Base-by-base conservation (phyloP, 2,888 invertebrate species). In the Drosophila putrida region DNA sequence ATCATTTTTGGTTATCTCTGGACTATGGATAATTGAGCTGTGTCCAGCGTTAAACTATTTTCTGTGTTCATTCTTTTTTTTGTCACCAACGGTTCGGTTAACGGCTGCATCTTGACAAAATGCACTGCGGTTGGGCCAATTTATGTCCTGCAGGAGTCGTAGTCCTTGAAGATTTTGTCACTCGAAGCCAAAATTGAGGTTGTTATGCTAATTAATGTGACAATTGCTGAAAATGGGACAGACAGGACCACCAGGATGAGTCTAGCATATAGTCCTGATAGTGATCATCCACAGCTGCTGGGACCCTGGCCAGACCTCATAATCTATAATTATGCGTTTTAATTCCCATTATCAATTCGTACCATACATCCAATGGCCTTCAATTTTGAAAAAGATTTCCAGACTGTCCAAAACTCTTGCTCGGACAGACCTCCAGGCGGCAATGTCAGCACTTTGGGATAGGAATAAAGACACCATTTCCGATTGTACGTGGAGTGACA, bases 171-270 rank as follows among this genome's bases (percentile, higher is more conserved):
- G 13, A 36, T 27, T 28, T 9, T 28, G 11, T 38, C 36, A 15
- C 54, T 39, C 39, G 25, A 51, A 50, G 69, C 51, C 41, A 74
- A 83, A 84, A 88, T 88, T 88, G 86, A 89, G 89, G 85, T 82
- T 86, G 87, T 79, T 78, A 84, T 79, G 86, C 86, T 79, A 84
- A 90, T 91, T 89, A 90, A 87, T 87, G 83, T 57, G 67, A 75
- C 78, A 78, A 84, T 78, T 87, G 78, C 68, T 49, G 55, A 67
- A 75, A 70, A 46, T 36, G 50, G 1, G 38, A 20, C 46, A 43
- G 44, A 55, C 49, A 41, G 58, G 65, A 63, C 54, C 50, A 39
- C 47, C 67, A 64, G 51, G 67, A 65, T 25, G 25, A 49, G 9
- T 20, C 8, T 2, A 46, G 31, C 13, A 49, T 31, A 11, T 33